These are phyloP conservation scores for Stictonetta naevosa DNA, from an alignment of 2,113 vertebrate genomes.

Conservation along the genomic window DNA sequence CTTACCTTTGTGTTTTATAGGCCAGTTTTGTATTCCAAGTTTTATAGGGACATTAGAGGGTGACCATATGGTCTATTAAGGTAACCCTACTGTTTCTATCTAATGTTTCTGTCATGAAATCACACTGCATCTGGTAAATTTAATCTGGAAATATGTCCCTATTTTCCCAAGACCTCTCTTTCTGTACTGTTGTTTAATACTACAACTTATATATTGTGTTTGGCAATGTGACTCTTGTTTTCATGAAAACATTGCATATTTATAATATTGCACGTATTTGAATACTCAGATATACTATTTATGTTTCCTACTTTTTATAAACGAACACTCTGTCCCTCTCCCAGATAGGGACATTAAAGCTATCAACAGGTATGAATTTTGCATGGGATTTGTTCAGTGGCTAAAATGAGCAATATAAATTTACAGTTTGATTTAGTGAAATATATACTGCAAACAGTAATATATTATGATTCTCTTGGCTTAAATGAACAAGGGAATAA, in stretches of 20 bases:
- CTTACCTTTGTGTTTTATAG: background rate
- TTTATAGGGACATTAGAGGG: background rate
- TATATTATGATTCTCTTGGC: background rate
- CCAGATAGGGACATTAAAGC: background rate
- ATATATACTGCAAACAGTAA: background rate
- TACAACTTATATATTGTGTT: background rate
- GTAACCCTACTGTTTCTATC: background rate
- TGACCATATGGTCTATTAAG: background rate
- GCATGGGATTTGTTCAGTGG: background rate
- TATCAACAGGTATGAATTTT: background rate
- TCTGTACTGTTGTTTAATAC: background rate
- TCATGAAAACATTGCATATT: background rate
- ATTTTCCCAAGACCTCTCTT: background rate
- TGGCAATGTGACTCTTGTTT: background rate
- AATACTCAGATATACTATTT: background rate
- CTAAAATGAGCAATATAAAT: background rate
- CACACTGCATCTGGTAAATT: background rate
- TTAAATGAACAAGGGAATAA: background rate
- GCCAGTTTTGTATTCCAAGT: background rate
- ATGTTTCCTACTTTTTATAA: background rate
- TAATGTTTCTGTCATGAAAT: background rate
- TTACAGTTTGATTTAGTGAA: background rate
- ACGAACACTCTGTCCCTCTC: background rate
- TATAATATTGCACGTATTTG: background rate
- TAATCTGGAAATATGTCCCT: background rate